phyloP scores from a whole-genome alignment of 2,113 vertebrate genomes.

The Narcine bancroftii region DNA sequence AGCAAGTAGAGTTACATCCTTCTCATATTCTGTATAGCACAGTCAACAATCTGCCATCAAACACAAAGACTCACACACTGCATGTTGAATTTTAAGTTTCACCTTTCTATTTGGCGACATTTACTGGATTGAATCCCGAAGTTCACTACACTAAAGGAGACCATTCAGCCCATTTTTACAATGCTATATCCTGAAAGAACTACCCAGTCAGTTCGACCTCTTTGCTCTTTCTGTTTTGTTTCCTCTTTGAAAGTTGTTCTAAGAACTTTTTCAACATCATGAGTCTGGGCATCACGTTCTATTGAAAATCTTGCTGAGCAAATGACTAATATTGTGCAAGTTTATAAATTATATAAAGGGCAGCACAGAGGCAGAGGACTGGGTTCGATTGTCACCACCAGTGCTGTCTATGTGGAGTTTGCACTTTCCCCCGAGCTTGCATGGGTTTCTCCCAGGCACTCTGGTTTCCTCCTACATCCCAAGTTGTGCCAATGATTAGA shows the following conservation, averaged over 20 bases:
- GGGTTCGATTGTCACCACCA: too few species aligned
- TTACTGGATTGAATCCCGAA: conserved; percentile 11
- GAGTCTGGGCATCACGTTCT: neutral
- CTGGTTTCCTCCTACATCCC: too few species aligned
- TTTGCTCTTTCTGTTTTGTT: neutral
- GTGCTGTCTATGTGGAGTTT: too few species aligned
- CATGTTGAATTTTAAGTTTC: conserved; percentile 5
- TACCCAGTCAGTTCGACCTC: neutral
- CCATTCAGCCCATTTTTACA: neutral
- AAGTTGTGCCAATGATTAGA: too few species aligned
- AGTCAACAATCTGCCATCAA: conserved; percentile 33
- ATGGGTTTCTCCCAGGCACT: too few species aligned
- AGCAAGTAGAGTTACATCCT: conserved; percentile 13
- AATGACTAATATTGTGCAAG: neutral
- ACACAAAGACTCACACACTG: conserved; percentile 26
- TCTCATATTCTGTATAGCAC: conserved; percentile 5
- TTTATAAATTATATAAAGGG: neutral
- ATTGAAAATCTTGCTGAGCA: neutral
- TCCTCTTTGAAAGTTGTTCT: neutral
- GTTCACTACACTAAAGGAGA: neutral
- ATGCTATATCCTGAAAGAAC: neutral
- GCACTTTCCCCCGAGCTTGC: too few species aligned
- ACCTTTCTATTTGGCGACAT: conserved; percentile 20
- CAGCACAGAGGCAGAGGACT: too few species aligned
- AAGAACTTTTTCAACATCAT: neutral